These are phyloP conservation scores for Philopotamus ludificatus DNA, from an alignment of 1,140 invertebrate species.

Conservation along the genomic window DNA sequence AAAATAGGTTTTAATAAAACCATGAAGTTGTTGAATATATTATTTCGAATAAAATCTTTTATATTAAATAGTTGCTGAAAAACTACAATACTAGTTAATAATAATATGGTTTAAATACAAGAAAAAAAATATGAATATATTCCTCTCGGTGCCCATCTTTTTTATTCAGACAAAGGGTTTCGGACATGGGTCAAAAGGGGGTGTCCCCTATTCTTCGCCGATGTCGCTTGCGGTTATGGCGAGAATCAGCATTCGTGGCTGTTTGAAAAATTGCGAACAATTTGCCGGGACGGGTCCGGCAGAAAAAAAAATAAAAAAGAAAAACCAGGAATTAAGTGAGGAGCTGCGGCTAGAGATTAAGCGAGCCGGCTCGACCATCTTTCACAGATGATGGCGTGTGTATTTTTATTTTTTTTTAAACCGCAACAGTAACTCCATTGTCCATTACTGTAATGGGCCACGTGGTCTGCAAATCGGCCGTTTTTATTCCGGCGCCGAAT, in stretches of 20 bases:
- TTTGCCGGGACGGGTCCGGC: neutral
- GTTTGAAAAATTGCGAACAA: slow-evolving; percentile 20
- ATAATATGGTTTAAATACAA: too few relatives aligned
- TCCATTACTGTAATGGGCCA: slow-evolving; percentile 24
- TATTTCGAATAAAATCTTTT: too few relatives aligned
- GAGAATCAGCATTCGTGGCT: neutral
- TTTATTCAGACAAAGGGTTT: neutral
- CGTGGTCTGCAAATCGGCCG: slow-evolving; percentile 3
- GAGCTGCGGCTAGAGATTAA: slow-evolving; percentile 12
- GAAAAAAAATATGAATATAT: neutral
- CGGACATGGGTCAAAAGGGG: neutral
- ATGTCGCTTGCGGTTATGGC: neutral
- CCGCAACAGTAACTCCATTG: slow-evolving; percentile 9
- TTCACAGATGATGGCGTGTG: slow-evolving; percentile 22
- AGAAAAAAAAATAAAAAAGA: neutral
- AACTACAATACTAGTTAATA: too few relatives aligned
- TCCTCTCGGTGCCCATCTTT: neutral
- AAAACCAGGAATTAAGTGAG: slow-evolving; percentile 11
- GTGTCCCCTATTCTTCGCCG: neutral
- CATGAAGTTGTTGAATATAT: too few relatives aligned
- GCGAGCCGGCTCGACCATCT: slow-evolving; percentile 14
- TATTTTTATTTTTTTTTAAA: slow-evolving; percentile 21
- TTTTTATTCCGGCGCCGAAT: neutral
- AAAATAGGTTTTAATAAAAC: too few relatives aligned
- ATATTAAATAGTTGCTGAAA: too few relatives aligned